Conservation (phyloP, 1,140 invertebrate genomes). For the Anagrus nilaparvatae region DNA sequence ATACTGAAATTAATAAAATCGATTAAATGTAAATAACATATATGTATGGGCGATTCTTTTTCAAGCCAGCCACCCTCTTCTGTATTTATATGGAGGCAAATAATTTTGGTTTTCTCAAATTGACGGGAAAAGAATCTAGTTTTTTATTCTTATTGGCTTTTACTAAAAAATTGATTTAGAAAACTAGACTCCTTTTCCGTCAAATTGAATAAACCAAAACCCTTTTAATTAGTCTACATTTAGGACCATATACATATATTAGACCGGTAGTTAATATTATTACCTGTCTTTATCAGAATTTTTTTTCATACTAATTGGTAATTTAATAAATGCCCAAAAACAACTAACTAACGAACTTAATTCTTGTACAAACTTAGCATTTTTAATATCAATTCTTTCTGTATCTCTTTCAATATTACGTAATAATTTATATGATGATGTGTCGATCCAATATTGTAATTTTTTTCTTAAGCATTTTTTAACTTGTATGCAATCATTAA, state of each 20-base stretch:
- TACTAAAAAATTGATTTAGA: too few relatives aligned
- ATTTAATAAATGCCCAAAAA: conserved; percentile 41
- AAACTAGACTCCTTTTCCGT: too few relatives aligned
- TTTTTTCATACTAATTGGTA: conserved; percentile 35
- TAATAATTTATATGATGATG: conserved; percentile 41
- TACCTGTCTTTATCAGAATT: conserved; percentile 29
- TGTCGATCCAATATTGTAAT: conserved; percentile 40
- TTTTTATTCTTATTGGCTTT: too few relatives aligned
- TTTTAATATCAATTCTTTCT: conserved; percentile 39
- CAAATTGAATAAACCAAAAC: too few relatives aligned
- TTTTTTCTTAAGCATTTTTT: conserved; percentile 37
- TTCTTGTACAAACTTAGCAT: conserved; percentile 37
- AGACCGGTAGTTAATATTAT: too few relatives aligned
- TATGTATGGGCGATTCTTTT: too few relatives aligned
- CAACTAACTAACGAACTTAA: conserved; percentile 40
- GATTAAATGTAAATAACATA: not conserved
- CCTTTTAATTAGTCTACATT: too few relatives aligned
- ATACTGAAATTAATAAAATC: not conserved
- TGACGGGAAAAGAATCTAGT: too few relatives aligned
- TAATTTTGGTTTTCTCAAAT: too few relatives aligned
- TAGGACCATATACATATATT: too few relatives aligned
- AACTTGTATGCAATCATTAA: conserved; percentile 27
- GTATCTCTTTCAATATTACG: conserved; percentile 45
- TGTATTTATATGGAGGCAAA: too few relatives aligned
- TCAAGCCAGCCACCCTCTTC: too few relatives aligned